phyloP scores from a whole-genome alignment of 1,140 invertebrate genomes.

The Caerostris extrusa region DNA sequence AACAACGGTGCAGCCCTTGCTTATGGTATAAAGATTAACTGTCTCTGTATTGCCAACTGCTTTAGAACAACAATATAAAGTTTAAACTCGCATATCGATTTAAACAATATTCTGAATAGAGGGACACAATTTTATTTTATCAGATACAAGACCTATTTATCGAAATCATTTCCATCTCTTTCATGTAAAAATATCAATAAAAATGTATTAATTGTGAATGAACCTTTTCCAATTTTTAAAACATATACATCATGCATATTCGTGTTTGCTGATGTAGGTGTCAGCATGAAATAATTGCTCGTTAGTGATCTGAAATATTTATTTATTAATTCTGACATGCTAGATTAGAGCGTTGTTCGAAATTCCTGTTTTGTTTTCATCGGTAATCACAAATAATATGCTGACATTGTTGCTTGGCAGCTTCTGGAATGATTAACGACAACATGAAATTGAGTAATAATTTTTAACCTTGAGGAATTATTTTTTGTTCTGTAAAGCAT shows the following conservation, averaged over 20 bases:
- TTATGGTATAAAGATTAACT: no score
- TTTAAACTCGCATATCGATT: not conserved
- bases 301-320: slow-evolving; percentile 2
- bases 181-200: not conserved
- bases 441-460: not conserved
- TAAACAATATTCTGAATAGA: not conserved
- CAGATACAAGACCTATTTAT: not conserved
- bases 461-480: not conserved
- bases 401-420: not conserved
- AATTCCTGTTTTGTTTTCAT: not conserved
- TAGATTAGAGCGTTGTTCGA: not conserved
- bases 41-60: no score
- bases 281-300: not conserved
- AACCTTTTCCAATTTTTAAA: slow-evolving; percentile 15
- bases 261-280: slow-evolving; percentile 10
- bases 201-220: not conserved
- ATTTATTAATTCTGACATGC: not conserved
- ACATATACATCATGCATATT: not conserved
- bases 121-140: not conserved
- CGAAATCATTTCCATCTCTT: not conserved
- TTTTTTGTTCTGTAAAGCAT: not conserved
- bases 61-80: not conserved
- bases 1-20: no score
- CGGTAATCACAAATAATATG: not conserved
- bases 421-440: not conserved